A percentile compares a stretch with the other conserved stretches of the same genome.
These are phyloP conservation scores for Podiceps cristatus DNA, from an alignment of 2,113 vertebrate genomes.

Conservation along the genomic window DNA sequence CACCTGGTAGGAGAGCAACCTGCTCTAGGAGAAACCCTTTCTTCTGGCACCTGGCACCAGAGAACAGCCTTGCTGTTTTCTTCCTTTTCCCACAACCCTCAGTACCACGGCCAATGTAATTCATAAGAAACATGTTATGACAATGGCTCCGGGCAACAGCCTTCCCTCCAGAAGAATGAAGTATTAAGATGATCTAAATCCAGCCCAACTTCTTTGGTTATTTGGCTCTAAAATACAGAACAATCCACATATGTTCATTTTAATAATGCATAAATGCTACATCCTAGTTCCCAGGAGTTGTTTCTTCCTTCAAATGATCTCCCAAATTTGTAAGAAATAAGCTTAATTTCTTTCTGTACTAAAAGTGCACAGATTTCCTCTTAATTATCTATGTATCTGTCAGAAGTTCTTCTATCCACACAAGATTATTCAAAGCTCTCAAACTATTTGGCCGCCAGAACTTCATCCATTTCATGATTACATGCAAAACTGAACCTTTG, in stretches of 20 bases:
- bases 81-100: neutral
- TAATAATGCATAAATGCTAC: conserved; percentile 2
- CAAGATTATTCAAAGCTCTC: neutral
- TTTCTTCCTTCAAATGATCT: neutral
- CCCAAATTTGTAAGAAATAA: neutral
- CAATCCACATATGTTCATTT: neutral
- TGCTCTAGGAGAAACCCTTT: neutral
- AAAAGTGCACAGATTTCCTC: neutral
- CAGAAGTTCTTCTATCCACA: neutral
- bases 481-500: neutral
- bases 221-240: neutral
- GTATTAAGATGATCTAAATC: neutral
- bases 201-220: neutral
- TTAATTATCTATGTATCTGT: neutral
- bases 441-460: neutral
- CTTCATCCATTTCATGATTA: conserved; percentile 16
- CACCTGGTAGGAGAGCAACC: neutral
- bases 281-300: neutral
- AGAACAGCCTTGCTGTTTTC: neutral
- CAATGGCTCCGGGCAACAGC: neutral
- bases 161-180: neutral
- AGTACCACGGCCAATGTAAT: fast-evolving
- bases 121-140: neutral
- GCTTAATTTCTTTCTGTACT: neutral
- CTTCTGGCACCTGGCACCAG: neutral